Base-by-base conservation (phyloP, 2,113 vertebrate species). In the Globicephala melas region DNA sequence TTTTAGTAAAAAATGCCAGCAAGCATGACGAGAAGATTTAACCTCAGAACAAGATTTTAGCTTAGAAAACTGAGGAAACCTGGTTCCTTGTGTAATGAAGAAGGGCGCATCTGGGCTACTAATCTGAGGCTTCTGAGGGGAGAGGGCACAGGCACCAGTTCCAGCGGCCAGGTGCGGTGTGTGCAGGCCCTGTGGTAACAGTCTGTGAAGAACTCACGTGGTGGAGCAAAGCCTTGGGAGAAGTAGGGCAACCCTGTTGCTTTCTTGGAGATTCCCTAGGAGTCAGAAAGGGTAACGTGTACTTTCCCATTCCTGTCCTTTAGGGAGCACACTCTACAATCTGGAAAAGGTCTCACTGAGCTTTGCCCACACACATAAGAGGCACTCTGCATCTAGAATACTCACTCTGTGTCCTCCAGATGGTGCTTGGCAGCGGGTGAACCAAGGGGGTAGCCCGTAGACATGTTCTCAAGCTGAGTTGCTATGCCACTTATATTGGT, bases 401-500 rank as follows among this genome's bases (percentile, higher is more conserved):
- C 99, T 99, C 96, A 99, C 99, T 99, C 99, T 0, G 98, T 86
- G 9, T 99, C 99, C 77, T 99, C 98, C 0, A 95, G 23, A 25
- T 97, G 98, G 15, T 98, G 98, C 62, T 99, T 99, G 0, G 98
- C 84, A 70, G 94, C 81, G 25, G 98, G 98, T 0, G 98, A 98
- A 26, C 91, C 98, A 0, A 98, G 97, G 85, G 94, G 96, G 53
- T 98, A 97, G 91, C 98, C 98, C 0, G 98, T 89, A 31, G 99
- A 99, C 98, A 99, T 98, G 98, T 94, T 99, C 98, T 99, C 99
- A 97, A 99, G 99, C 97, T 99, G 99, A 97, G 98, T 99, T 36
- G 99, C 99, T 55, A 99, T 99, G 97, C 99, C 99, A 25, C 98
- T 99, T 98, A 99, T 99, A 98, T 99, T 99, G 89, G 99, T 99